These are phyloP conservation scores for Eristalis intricaria DNA, from an alignment of 2,888 invertebrate species.

Conservation along the genomic window DNA sequence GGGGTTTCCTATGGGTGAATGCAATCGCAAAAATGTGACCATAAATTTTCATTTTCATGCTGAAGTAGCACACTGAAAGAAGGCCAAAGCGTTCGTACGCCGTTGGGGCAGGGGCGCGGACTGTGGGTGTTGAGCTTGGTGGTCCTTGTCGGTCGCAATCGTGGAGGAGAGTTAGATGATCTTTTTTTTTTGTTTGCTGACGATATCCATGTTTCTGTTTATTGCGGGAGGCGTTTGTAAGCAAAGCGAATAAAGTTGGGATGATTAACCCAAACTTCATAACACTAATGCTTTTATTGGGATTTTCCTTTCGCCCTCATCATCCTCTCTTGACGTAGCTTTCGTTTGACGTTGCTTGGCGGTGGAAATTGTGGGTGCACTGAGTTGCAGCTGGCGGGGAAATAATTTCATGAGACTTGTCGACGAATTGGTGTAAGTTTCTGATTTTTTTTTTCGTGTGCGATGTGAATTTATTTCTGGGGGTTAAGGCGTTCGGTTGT, in stretches of 20 bases:
- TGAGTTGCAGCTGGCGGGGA: too few species aligned
- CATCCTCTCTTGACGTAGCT: background rate
- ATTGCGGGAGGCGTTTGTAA: slow-evolving; percentile 3
- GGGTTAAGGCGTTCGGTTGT: too few species aligned
- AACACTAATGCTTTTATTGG: slow-evolving; percentile 38
- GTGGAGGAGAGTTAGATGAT: slow-evolving; percentile 34
- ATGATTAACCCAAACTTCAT: slow-evolving; percentile 49
- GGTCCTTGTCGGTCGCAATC: background rate
- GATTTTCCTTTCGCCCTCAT: background rate
- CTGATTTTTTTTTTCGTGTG: too few species aligned
- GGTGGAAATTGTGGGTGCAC: too few species aligned
- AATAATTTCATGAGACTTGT: too few species aligned
- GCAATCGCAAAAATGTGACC: slow-evolving; percentile 69
- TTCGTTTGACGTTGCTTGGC: background rate
- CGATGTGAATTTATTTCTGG: too few species aligned
- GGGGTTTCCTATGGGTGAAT: slow-evolving; percentile 52
- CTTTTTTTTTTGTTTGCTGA: background rate
- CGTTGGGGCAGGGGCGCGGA: background rate
- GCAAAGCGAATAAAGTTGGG: slow-evolving; percentile 29
- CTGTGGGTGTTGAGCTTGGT: background rate
- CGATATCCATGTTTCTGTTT: background rate
- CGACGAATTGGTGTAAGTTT: too few species aligned
- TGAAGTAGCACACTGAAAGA: slow-evolving; percentile 57
- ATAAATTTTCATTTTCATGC: slow-evolving; percentile 67
- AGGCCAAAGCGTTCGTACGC: slow-evolving; percentile 13